phyloP scores from a whole-genome alignment of 2,888 invertebrate genomes.

The Augiades crinisus region DNA sequence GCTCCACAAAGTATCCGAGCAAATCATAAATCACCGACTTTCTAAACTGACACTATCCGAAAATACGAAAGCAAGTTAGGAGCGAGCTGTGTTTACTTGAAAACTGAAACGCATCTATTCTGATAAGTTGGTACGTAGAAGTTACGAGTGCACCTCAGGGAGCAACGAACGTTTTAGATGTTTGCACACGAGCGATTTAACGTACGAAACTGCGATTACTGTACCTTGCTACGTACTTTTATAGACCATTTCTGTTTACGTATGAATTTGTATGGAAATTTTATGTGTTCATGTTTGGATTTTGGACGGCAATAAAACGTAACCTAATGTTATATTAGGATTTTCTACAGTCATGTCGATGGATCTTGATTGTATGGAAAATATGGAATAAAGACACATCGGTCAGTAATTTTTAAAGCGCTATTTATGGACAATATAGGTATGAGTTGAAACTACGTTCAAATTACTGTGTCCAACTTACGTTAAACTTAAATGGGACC shows the following conservation, averaged over 20 bases:
- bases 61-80: constrained; percentile 52
- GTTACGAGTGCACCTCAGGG: constrained; percentile 17
- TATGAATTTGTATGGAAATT: constrained; percentile 17
- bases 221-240: constrained; percentile 29
- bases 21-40: constrained; percentile 55
- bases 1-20: constrained; percentile 49
- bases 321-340: neutral
- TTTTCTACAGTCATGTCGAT: neutral
- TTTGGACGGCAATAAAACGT: neutral
- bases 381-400: too few relatives aligned
- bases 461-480: too few relatives aligned
- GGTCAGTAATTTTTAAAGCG: too few relatives aligned
- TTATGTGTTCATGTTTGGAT: constrained; percentile 14
- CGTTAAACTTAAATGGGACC: too few relatives aligned
- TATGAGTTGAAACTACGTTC: too few relatives aligned
- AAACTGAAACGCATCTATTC: constrained; percentile 33
- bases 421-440: too few relatives aligned
- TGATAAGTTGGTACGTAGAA: constrained; percentile 25
- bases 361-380: too few relatives aligned
- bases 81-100: constrained; percentile 41
- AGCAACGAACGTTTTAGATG: constrained; percentile 33
- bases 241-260: constrained; percentile 33
- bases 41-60: constrained; percentile 59
- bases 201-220: constrained; percentile 35
- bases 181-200: constrained; percentile 34